Conservation (phyloP, 2,888 invertebrate species). For the Pachymerium ferrugineum region DNA sequence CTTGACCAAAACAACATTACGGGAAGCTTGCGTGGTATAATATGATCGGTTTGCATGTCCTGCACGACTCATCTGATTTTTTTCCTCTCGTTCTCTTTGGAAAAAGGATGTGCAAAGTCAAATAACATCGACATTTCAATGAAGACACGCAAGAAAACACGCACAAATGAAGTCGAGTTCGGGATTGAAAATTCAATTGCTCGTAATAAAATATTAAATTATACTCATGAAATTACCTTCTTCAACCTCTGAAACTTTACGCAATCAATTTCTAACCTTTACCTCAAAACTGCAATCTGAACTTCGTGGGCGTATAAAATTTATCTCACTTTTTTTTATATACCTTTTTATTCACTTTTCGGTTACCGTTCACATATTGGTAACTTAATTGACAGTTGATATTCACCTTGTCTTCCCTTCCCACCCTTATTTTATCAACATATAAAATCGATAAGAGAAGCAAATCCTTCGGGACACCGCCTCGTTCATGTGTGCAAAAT, state of each 20-base stretch:
- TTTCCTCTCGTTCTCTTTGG: too few relatives aligned
- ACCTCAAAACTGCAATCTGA: too few relatives aligned
- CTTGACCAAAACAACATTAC: slow-evolving; percentile 22
- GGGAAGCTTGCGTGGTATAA: slow-evolving; percentile 19
- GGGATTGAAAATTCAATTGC: too few relatives aligned
- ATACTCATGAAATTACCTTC: not conserved
- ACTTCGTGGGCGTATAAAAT: too few relatives aligned
- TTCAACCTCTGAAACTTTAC: too few relatives aligned
- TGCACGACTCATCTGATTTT: slow-evolving; percentile 14
- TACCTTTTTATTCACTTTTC: too few relatives aligned
- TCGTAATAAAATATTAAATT: too few relatives aligned
- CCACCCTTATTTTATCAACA: slow-evolving; percentile 19
- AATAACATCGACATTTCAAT: not conserved
- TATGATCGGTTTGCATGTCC: slow-evolving; percentile 22
- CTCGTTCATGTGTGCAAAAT: slow-evolving; percentile 24
- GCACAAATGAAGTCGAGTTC: not conserved
- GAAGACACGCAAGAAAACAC: slow-evolving; percentile 19
- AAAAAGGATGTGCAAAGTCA: not conserved
- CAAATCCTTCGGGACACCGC: slow-evolving; percentile 27
- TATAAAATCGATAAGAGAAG: slow-evolving; percentile 22
- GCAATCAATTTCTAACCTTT: too few relatives aligned
- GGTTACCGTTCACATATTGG: not conserved
- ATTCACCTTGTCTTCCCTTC: not conserved
- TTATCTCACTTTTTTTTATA: too few relatives aligned
- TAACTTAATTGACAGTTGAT: slow-evolving; percentile 19